A percentile compares a stretch with the other conserved stretches of the same genome.
These are phyloP conservation scores for Microplitis manilae DNA, from an alignment of 2,888 invertebrate species.

Conservation along the genomic window DNA sequence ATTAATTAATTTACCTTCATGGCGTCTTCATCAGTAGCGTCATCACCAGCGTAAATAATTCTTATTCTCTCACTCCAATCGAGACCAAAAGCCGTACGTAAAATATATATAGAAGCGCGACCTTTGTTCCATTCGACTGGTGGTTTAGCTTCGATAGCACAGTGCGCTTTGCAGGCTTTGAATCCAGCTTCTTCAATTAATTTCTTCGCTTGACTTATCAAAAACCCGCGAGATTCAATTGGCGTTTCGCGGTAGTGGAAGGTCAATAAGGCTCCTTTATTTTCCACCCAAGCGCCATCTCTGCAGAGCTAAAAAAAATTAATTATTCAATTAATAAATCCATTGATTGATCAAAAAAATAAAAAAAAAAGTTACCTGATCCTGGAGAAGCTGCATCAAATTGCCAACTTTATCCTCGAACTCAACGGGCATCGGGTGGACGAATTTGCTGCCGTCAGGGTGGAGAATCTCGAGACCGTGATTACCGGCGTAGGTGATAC, in stretches of 20 bases:
- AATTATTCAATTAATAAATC: constrained; percentile 21
- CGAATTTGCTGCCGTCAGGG: constrained; percentile 91
- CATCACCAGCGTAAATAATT: constrained; percentile 92
- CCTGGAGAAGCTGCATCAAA: constrained; percentile 85
- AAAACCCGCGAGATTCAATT: constrained; percentile 76
- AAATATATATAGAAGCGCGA: constrained; percentile 90
- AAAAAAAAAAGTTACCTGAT: constrained; percentile 76
- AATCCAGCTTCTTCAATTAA: constrained; percentile 86
- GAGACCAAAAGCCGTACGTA: constrained; percentile 90
- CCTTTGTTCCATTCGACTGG: constrained; percentile 94
- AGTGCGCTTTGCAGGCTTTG: constrained; percentile 84
- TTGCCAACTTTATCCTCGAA: constrained; percentile 85
- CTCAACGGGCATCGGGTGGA: constrained; percentile 91
- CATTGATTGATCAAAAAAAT: not conserved
- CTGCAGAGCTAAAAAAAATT: constrained; percentile 78
- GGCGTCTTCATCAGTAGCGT: constrained; percentile 91
- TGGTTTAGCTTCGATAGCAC: constrained; percentile 91
- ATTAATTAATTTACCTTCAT: constrained; percentile 79
- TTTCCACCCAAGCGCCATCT: constrained; percentile 94
- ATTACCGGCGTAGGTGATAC: constrained; percentile 92
- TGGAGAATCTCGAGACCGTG: constrained; percentile 91
- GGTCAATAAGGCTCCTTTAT: constrained; percentile 88
- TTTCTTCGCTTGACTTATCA: constrained; percentile 81
- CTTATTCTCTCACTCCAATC: constrained; percentile 93
- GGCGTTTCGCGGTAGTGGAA: constrained; percentile 92